Conservation (phyloP, 2,888 invertebrate species). For the Drosophila neotestacea region DNA sequence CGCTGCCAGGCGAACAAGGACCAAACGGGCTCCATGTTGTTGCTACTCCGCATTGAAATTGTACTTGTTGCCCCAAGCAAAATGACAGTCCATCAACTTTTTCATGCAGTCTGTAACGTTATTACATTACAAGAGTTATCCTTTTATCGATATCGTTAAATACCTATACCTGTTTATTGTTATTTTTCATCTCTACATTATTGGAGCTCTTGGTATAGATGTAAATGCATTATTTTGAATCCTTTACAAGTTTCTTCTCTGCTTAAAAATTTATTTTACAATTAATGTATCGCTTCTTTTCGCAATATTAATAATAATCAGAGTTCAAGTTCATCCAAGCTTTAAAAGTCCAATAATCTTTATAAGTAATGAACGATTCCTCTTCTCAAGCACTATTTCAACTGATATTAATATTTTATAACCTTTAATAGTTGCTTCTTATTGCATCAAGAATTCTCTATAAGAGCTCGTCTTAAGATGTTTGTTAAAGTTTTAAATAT, state of each 20-base stretch:
- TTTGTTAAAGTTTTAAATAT: background rate
- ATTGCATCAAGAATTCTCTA: too few species aligned
- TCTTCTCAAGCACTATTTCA: background rate
- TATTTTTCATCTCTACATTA: background rate
- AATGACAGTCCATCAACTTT: conserved; percentile 11
- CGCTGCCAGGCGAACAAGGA: conserved; percentile 83
- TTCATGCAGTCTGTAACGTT: background rate
- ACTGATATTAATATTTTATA: background rate
- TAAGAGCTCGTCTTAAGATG: too few species aligned
- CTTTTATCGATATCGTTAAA: background rate
- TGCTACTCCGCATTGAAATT: conserved; percentile 47
- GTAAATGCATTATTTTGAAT: too few species aligned
- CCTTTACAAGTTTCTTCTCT: background rate
- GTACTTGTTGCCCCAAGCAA: conserved; percentile 33
- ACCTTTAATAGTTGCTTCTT: too few species aligned
- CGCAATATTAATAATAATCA: too few species aligned
- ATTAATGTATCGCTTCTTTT: too few species aligned
- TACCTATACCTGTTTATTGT: background rate
- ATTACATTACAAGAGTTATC: too few species aligned
- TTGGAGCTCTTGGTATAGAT: too few species aligned
- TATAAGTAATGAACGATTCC: background rate
- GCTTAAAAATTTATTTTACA: background rate
- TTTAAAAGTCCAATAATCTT: too few species aligned
- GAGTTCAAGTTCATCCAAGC: too few species aligned
- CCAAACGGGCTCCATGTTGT: conserved; percentile 81